Base-by-base conservation (phyloP, 2,888 invertebrate genomes). In the Pachycephus smyrnensis region DNA sequence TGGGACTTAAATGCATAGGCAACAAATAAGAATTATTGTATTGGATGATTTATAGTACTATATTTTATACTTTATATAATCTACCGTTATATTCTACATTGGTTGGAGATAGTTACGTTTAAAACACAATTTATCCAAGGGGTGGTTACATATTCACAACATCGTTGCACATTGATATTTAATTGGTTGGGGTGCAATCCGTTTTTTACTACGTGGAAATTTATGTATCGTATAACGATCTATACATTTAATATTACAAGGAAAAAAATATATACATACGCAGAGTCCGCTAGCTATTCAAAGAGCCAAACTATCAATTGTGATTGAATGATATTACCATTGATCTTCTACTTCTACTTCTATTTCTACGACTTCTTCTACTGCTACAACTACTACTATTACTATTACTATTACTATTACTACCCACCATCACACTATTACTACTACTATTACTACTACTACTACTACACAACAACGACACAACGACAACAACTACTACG, bases 1-100 rank as follows among this genome's bases (percentile, higher is more conserved):
- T 86, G 90, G 89, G 90, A 90, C 90, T 90, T 91, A 91, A 87
- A 89, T 86, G 89, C 88, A 89, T 90, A 90, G 88, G 88, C 88
- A 86, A 89, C 82, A 86, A 85, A 87, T 87, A 86, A 87, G 85
- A 82, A 88, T 87, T 80, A 82, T 80, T 79, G 73, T 84, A 86
- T 86, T 83, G 82, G 83, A 86, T 85, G 85, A 90, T 89, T 90
- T 89, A 86, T 89, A 89, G 89, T 88, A 89, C 87, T 89, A 90
- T 90, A 89, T 89, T 90, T 90, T 89, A 89, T 89, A 90, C 85
- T 88, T 89, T 87, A 89, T 88, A 89, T 89, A 87, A 89, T 87
- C 89, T 86, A 89, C 86, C 84, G 88, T 89, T 89, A 87, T 78
- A 78, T 88, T 75, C 85, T 88, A 88, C 76, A 84, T 82, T 78